Percentiles rank a stretch among this genome's conserved stretches.
phyloP scores from a whole-genome alignment of 2,797 vertebrate genomes.

The Eospalax fontanierii region DNA sequence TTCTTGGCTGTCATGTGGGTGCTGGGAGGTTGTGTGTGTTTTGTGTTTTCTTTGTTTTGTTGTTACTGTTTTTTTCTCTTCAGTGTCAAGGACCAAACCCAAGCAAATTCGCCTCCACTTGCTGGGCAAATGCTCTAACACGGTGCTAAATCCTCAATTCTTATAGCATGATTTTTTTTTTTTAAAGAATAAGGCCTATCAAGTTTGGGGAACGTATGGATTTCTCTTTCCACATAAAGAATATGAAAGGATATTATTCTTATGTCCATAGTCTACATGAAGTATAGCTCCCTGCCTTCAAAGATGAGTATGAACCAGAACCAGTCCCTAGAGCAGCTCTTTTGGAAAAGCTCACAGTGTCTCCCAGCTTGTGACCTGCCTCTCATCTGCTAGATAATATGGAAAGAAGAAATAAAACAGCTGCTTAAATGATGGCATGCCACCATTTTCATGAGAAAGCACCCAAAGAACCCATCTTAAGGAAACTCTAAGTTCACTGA shows the following conservation, averaged over 20 bases:
- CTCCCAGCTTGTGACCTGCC: background rate
- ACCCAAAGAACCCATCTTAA: background rate
- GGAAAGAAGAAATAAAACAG: background rate
- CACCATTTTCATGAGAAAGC: slow-evolving; percentile 35
- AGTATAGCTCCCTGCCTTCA: background rate
- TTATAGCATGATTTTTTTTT: background rate
- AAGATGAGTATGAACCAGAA: background rate
- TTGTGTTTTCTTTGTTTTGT: too few relatives aligned
- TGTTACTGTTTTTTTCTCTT: too few relatives aligned
- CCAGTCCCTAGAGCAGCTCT: background rate
- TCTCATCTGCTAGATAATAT: background rate
- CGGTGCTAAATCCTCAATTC: too few relatives aligned
- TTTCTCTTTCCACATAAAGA: slow-evolving; percentile 7
- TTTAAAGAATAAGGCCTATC: background rate
- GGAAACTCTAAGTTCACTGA: background rate
- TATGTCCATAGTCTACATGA: background rate
- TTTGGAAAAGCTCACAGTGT: slow-evolving; percentile 41
- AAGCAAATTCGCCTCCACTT: too few relatives aligned
- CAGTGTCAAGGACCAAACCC: too few relatives aligned
- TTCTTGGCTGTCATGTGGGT: too few relatives aligned
- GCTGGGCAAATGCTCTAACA: too few relatives aligned
- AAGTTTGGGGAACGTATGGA: background rate
- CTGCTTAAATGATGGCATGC: background rate
- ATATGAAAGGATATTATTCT: background rate
- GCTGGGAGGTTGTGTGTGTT: too few relatives aligned